Evolutionary conservation across 2,797 vertebrate genomes (phyloP), one percentile per base, ranked within the genome.

Genomic region (Syndactyla subalaris): DNA sequence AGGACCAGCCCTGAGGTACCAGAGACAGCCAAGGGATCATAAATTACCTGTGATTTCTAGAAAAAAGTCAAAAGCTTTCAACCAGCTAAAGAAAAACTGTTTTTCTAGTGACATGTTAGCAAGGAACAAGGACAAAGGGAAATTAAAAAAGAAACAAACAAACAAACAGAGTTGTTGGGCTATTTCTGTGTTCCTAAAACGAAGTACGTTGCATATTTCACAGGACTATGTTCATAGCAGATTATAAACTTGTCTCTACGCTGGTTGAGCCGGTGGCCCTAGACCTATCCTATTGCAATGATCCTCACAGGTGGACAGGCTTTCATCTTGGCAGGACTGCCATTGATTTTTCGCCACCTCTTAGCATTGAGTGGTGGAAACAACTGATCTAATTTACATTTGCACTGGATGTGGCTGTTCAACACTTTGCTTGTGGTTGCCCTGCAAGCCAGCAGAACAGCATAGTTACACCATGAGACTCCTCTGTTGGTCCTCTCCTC

Each of bases 401-500:
- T 76, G 45, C 70, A 19, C 21, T 75, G 71, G 29, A 34, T 48
- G 38, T 34, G 18, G 48, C 34, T 83, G 39, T n/a, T 80, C 48
- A 29, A 66, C n/a, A 11, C 38, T 70, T 81, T 36, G 55, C 21
- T 32, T 67, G 29, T 14, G 30, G 18, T 2, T 84, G 43, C 30
- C 43, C 84, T 58, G n/a, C 51, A 57, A 32, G 54, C 32, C 36
- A 26, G 49, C 17, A 39, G 52, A 76, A 65, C 30, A 16, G 12
- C 1, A 0, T 5, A 36, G 36, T 23, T 71, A 21, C 26, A 29
- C 7, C 52, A 1, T 6, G 38, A 74, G 26, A 10, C 49, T 87
- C 13, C 16, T 3, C 2, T 36, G 27, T 18, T 0, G 0, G 61
- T 20, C 19, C 54, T 54, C 41, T 55, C 9, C 18, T 36, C 38